Evolutionary conservation across 2,888 invertebrate species (phyloP), one percentile per base, ranked within the genome.

Genomic region (Epicampocera succincta): DNA sequence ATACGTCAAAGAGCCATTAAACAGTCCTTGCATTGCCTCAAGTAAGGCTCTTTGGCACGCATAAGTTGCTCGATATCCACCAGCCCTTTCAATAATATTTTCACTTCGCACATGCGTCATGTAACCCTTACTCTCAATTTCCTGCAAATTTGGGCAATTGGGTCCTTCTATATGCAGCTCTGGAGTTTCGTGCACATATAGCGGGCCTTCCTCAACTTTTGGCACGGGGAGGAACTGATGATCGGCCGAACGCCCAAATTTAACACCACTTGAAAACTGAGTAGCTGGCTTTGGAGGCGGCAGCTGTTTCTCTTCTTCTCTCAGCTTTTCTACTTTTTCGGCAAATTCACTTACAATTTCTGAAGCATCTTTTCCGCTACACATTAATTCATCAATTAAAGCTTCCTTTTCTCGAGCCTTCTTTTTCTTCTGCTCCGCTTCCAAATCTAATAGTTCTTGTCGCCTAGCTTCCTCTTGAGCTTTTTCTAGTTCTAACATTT

Each of bases 371-470:
- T 95, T 95, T 85, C 96, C 96, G 0, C 98, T 97, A 89, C 96
- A 96, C 95, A 98, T 98, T 44, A 99, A 92, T 89, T 99, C 98
- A 91, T 99, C 98, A 78, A 99, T 98, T 5, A 99, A 91, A 0
- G 97, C 97, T 89, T 98, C 97, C 86, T 97, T 97, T 85, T 96
- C 95, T 44, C 95, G 93, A 19, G 96, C 94, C 90, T 97, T 97
- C 84, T 95, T 95, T 87, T 94, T 95, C 87, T 96, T 96, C 0
- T 94, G 93, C 89, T 96, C 93, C 91, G 85, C 85, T 83, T 91
- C 95, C 90, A 92, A 85, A 2, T 94, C 92, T n/a, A 93, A 90
- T 0, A 95, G 89, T 87, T 97, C 95, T 72, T 94, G 92, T 81
- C 94, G 93, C 61, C 96, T 92, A 0, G 94, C 92, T 83, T 96